These are phyloP conservation scores for Drosophila mercatorum DNA, from an alignment of 2,888 invertebrate species.

Conservation along the genomic window DNA sequence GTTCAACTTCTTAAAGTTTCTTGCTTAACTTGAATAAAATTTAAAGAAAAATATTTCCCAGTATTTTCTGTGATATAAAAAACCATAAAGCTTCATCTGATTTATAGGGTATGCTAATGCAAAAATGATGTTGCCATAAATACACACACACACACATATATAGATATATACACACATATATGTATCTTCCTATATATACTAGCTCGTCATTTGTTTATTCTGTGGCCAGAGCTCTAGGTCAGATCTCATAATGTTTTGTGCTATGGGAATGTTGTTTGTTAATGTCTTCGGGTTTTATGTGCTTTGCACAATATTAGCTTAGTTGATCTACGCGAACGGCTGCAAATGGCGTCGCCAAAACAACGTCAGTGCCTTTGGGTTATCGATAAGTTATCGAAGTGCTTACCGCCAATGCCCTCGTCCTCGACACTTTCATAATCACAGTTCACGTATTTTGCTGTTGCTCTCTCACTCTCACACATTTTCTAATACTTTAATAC, in stretches of 20 bases:
- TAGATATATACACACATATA: constrained; percentile 10
- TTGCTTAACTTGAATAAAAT: too few species aligned
- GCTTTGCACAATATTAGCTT: constrained; percentile 50
- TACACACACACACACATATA: not conserved
- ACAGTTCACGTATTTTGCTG: constrained; percentile 23
- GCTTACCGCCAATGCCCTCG: constrained; percentile 73
- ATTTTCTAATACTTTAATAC: constrained; percentile 19
- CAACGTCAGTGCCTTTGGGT: not conserved
- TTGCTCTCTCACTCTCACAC: constrained; percentile 33
- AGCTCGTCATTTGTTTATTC: constrained; percentile 40
- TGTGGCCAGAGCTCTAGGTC: constrained; percentile 63
- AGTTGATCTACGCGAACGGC: constrained; percentile 32
- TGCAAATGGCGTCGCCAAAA: constrained; percentile 56
- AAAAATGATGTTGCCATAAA: constrained; percentile 33
- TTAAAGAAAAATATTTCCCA: not conserved
- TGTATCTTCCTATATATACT: constrained; percentile 4
- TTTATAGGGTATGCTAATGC: constrained; percentile 47
- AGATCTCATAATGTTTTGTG: constrained; percentile 42
- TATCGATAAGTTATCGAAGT: constrained; percentile 2
- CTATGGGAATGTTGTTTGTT: constrained; percentile 31
- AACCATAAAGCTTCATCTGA: not conserved
- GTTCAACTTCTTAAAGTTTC: not conserved
- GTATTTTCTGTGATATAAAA: not conserved
- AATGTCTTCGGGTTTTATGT: constrained; percentile 31
- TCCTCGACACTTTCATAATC: constrained; percentile 64